Evolutionary conservation across 2,797 vertebrate genomes (phyloP), one percentile per base, ranked within the genome.

Genomic region (Cossypha heuglini): DNA sequence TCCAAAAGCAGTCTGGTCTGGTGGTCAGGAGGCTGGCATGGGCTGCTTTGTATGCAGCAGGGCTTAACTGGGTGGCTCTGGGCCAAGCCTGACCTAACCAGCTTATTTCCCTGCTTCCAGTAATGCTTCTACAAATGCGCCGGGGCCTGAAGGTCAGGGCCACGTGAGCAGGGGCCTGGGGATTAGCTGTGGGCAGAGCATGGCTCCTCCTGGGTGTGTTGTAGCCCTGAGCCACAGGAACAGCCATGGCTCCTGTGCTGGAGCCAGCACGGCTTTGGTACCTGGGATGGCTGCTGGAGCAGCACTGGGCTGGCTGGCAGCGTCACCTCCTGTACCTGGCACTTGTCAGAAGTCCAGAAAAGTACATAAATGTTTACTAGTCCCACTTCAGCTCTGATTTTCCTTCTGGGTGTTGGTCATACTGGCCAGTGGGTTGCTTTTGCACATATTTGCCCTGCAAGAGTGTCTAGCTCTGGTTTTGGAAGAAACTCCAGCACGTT

Each of bases 11-110:
- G 9, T 20, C 74, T 11, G 43, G 37, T 54, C 59, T 58, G 46
- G 46, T 64, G 55, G 62, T 76, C 3, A 10, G 49, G 64, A 91
- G 78, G 64, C 69, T 3, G 26, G 37, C 43, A 11, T 20, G 42
- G 85, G 64, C 91, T 2, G 7, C 38, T 77, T 67, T 80, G 93
- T 61, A 86, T 46, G 76, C 88, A 84, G 73, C 17, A 37, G 66
- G 76, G 69, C 49, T 91, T 89, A 87, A 46, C 46, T 4, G 55
- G 68, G 75, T 89, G 93, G 90, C 42, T 0, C 54, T 22, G 69
- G 72, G 93, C 95, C 90, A 86, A 62, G 54, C 57, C 66, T 88
- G 92, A 83, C 84, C 86, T 94, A 93, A 77, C 74, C 24, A 77
- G 86, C 85, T 94, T 90, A 94, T 83, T 93, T 71, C n/a, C 15